phyloP scores from a whole-genome alignment of 2,888 invertebrate genomes.

The Campopleginae sp. region DNA sequence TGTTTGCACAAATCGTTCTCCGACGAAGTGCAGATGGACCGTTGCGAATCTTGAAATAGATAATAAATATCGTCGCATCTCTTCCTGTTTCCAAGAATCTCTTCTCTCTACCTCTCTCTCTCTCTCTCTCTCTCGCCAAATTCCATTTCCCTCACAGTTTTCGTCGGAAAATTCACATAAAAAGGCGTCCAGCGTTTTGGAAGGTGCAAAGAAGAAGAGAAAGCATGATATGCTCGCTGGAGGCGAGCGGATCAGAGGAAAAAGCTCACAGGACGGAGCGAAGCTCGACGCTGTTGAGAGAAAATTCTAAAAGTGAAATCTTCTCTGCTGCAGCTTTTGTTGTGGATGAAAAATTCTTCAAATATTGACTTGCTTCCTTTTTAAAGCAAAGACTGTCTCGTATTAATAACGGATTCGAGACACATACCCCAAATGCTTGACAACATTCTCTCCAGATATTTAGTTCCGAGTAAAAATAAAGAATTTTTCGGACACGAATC shows the following conservation, averaged over 20 bases:
- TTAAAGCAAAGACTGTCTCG: neutral
- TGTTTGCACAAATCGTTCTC: slow-evolving; percentile 47
- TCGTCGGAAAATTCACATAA: neutral
- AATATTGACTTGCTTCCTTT: neutral
- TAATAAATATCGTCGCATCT: slow-evolving; percentile 57
- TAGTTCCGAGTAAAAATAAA: neutral
- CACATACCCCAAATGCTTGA: too few relatives aligned
- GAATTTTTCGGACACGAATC: neutral
- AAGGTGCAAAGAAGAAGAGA: neutral
- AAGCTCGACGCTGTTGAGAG: neutral
- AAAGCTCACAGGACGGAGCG: neutral
- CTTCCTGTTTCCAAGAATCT: slow-evolving; percentile 32
- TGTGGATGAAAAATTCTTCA: neutral
- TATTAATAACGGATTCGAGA: neutral
- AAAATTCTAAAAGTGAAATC: slow-evolving; percentile 5
- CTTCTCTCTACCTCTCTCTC: slow-evolving; percentile 1
- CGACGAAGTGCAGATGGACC: slow-evolving; percentile 64
- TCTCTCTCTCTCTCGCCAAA: neutral
- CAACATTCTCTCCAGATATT: neutral
- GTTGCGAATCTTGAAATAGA: slow-evolving; percentile 60
- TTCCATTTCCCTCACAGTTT: neutral
- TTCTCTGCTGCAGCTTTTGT: neutral
- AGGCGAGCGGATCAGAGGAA: neutral
- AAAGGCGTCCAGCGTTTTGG: neutral
- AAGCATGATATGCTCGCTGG: neutral